Conservation (phyloP, 2,113 vertebrate species). For the Petroica traversi region DNA sequence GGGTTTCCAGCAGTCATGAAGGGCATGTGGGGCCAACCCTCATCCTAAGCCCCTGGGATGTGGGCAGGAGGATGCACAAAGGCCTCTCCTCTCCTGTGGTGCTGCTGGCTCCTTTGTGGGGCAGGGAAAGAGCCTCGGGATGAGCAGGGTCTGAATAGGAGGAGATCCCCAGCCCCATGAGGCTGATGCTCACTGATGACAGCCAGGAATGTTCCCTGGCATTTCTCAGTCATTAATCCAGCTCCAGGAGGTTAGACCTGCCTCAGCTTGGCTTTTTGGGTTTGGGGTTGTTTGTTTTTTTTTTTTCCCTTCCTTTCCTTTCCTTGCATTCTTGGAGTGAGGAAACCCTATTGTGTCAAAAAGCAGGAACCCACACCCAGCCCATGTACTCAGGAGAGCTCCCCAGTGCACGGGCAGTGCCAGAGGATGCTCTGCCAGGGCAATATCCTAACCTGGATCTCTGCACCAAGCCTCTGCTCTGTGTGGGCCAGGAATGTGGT, state of each 20-base stretch:
- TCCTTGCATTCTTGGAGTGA: background rate
- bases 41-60: accelerated
- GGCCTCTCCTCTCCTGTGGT: accelerated
- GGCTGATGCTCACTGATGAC: background rate
- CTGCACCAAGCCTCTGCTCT: background rate
- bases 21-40: accelerated
- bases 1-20: accelerated
- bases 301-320: accelerated
- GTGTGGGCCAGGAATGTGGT: conserved; percentile 13
- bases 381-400: background rate
- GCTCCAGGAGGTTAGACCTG: background rate
- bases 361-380: background rate
- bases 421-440: background rate
- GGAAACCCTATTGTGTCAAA: background rate
- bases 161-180: background rate
- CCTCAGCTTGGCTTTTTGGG: background rate
- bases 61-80: background rate
- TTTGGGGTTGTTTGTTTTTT: accelerated
- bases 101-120: background rate
- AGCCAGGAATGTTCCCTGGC: conserved; percentile 7
- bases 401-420: background rate
- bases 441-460: background rate
- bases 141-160: background rate
- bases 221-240: background rate
- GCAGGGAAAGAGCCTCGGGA: background rate